These are phyloP conservation scores for Papilio helenus DNA, from an alignment of 1,140 invertebrate genomes.

Conservation along the genomic window DNA sequence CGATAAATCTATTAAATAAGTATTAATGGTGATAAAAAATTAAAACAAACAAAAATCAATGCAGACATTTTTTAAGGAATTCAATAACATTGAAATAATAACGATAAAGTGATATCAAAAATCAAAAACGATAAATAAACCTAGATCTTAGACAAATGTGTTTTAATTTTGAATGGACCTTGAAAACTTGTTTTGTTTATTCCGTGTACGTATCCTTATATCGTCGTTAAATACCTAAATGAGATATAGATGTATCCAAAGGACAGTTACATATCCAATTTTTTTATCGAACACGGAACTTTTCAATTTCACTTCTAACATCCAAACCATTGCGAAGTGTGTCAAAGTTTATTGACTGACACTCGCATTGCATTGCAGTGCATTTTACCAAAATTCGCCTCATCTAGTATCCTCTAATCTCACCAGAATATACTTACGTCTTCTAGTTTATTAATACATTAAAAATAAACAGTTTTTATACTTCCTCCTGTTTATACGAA, in stretches of 20 bases:
- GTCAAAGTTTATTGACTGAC: background rate
- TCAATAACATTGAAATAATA: slow-evolving; percentile 3
- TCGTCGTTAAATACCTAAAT: background rate
- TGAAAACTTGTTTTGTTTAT: slow-evolving; percentile 2
- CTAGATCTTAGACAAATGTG: background rate
- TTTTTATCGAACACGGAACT: background rate
- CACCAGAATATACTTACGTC: no score
- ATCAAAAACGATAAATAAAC: background rate
- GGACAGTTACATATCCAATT: background rate
- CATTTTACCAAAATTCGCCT: no score
- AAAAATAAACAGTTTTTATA: no score
- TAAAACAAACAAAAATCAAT: background rate
- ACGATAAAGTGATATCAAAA: background rate
- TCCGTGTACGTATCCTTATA: background rate
- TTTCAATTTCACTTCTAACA: background rate
- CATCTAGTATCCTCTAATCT: no score
- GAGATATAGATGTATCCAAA: background rate
- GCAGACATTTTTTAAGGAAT: background rate
- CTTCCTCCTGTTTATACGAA: no score
- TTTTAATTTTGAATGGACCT: background rate
- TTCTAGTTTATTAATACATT: no score
- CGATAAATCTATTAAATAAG: background rate
- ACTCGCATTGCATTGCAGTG: background rate
- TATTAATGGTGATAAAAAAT: background rate
- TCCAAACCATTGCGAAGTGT: background rate